Evolutionary conservation across 1,140 invertebrate species (phyloP), one percentile per base, ranked within the genome.

Genomic region (Agrypnia vestita): DNA sequence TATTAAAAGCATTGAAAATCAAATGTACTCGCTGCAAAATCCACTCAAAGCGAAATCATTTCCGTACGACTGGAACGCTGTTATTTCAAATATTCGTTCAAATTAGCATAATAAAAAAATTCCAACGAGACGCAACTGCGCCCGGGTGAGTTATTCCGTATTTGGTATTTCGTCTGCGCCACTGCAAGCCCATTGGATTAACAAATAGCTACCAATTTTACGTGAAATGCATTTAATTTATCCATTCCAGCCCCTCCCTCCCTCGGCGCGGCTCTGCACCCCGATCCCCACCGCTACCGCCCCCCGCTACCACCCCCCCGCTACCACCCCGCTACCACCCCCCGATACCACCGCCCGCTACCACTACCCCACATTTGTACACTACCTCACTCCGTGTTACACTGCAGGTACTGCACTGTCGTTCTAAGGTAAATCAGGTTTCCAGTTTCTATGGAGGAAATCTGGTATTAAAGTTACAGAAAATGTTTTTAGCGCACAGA

Each of bases 121-220:
- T 12, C 67, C 67, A 71, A 59, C 67, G 49, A 46, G 76, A 43
- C 64, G 64, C 12, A 49, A 35, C 59, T 64, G 75, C 10, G 59
- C 46, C 49, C 47, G 49, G 75, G 19, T 78, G 76, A 78, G 76
- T 78, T 78, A 78, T 78, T 78, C 64, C 72, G 67, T 67, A 78
- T 78, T 78, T 56, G 76, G 76, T 78, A 78, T 78, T 78, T 78
- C 55, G 76, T 72, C 76, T 67, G 67, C 55, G n/a, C 64, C 19
- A 15, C 76, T 59, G 25, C 76, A 59, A 35, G 53, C 64, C 76
- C 76, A 78, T 78, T 78, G 76, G 76, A 78, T 78, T 78, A 78
- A 78, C 76, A 78, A 78, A 78, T 78, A 72, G 76, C 76, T 78
- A 78, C 76, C 76, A 78, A 78, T 78, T 78, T 78, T 78, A 78